Percentiles rank a stretch among this genome's conserved stretches.
These are phyloP conservation scores for Drosophila grimshawi DNA, from an alignment of 1,140 invertebrate genomes.

Conservation along the genomic window DNA sequence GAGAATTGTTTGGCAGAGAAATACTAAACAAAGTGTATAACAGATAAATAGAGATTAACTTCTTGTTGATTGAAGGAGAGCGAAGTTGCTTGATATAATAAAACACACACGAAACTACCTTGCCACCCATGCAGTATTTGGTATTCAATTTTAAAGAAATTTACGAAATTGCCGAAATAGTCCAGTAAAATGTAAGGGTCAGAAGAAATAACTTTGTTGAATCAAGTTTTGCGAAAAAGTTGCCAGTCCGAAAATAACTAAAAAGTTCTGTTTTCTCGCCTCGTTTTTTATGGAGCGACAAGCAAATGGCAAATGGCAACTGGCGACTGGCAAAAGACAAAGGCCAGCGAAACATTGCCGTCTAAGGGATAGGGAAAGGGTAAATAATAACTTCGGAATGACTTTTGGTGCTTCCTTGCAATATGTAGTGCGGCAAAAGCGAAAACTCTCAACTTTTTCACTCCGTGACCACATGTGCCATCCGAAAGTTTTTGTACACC, in stretches of 20 bases:
- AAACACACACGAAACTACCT: not conserved
- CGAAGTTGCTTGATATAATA: too few species aligned
- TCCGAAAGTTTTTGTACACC: slow-evolving; percentile 42
- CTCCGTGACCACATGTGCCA: slow-evolving; percentile 73
- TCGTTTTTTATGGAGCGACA: slow-evolving; percentile 69
- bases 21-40: not conserved
- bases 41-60: not conserved
- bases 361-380: slow-evolving; percentile 3
- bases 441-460: slow-evolving; percentile 52
- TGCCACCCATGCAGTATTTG: not conserved
- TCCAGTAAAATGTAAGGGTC: slow-evolving; percentile 34
- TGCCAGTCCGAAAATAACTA: slow-evolving; percentile 52
- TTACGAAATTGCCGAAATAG: slow-evolving; percentile 41
- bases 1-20: too few species aligned
- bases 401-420: slow-evolving; percentile 76
- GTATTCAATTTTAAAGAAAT: slow-evolving; percentile 27
- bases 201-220: slow-evolving; percentile 63
- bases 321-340: slow-evolving; percentile 38
- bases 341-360: not conserved
- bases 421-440: slow-evolving; percentile 50
- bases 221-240: slow-evolving; percentile 67
- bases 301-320: slow-evolving; percentile 68
- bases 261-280: slow-evolving; percentile 81
- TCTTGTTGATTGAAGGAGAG: too few species aligned
- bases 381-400: slow-evolving; percentile 77